Base-by-base conservation (phyloP, 30 jellyfish, hydroid and myxozoan genomes). In the Hydractinia symbiolongicarpus region DNA sequence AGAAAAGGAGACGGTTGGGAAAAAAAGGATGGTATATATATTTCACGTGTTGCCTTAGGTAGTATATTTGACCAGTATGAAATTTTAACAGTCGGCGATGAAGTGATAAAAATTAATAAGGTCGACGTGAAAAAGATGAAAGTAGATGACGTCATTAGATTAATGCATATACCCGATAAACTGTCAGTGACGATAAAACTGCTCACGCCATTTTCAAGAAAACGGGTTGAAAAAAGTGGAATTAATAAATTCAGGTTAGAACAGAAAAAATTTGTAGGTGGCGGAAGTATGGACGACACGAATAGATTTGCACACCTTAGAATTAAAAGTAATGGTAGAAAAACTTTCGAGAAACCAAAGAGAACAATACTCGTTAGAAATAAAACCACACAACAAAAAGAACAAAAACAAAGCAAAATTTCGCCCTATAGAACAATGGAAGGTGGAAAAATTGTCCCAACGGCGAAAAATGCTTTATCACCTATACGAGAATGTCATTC, bases 1-100 rank as follows among this genome's bases (percentile, higher is more conserved):
- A 84, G 97, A 53, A 83, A 84, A 83, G 97, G 97, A 9, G 97
- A 90, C 78, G 97, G 97, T 70, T 90, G 97, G 97, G 97, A 86
- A 77, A 90, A 85, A 61, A 54, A 77, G 5, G 94, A 85, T 8
- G 97, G 97, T 50, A 85, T 90, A 11, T 90, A 55, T 51, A 83
- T 90, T 5, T 90, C 97, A 58, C 85, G 97, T 49, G 73, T 90
- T 16, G 76, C 82, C 52, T 88, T 90, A 14, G 97, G 97, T 9
- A 85, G 96, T 51, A 84, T 85, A 13, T 90, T 83, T 72, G 97
- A 90, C 64, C 79, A 73, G 54, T 90, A 79, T 61, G 97, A 90
- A 54, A 54, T 90, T 40, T 79, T 90, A 82, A 82, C 87, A 15
- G 95, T 90, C 7, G 97, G 97, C 7, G 97, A 90, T 71, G 97